Evolutionary conservation across 2,888 invertebrate species (phyloP).

Genomic region (Acanthacorydalis orientalis): DNA sequence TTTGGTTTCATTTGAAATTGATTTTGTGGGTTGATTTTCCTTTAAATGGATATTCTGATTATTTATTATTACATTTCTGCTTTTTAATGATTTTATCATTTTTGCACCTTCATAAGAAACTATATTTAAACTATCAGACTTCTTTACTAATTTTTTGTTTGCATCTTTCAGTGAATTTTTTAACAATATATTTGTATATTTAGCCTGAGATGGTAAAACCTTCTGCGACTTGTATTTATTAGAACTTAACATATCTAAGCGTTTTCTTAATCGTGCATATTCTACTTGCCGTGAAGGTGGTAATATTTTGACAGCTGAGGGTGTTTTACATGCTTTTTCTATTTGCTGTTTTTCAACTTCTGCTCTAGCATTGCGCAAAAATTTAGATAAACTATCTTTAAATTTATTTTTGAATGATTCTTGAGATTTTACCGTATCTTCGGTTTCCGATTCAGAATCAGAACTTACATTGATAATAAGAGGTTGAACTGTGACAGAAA

Average conservation of each 20-base stretch:
- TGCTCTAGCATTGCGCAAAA: constrained; percentile 22
- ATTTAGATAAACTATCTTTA: constrained; percentile 17
- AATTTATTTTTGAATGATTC: background rate
- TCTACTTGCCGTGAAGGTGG: constrained; percentile 24
- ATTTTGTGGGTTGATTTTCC: too few relatives aligned
- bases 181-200: background rate
- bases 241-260: constrained; percentile 1
- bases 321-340: constrained; percentile 1
- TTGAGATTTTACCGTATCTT: constrained; percentile 8
- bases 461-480: constrained; percentile 22
- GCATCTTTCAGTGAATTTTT: background rate
- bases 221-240: background rate
- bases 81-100: too few relatives aligned
- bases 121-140: too few relatives aligned
- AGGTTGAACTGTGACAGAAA: constrained; percentile 17
- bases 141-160: background rate
- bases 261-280: constrained; percentile 20
- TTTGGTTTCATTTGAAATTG: too few relatives aligned
- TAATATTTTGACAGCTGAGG: constrained; percentile 21
- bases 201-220: background rate
- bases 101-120: too few relatives aligned
- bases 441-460: constrained; percentile 22
- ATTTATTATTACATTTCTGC: too few relatives aligned
- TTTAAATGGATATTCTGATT: too few relatives aligned
- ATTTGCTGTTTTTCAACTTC: constrained; percentile 15